These are phyloP conservation scores for Argynnis bischoffii DNA, from an alignment of 2,888 invertebrate species.

Conservation along the genomic window DNA sequence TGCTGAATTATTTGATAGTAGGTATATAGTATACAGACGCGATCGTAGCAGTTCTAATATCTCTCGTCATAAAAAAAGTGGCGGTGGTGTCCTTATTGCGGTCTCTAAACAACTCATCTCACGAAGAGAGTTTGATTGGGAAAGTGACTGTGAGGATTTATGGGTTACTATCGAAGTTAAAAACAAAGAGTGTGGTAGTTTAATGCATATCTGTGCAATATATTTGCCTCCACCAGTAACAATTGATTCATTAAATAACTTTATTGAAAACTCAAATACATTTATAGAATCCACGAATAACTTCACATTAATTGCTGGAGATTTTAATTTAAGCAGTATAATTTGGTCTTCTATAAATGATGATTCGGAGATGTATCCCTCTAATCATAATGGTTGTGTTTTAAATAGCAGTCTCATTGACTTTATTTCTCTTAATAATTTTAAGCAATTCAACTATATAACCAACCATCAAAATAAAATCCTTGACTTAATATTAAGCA, in stretches of 20 bases:
- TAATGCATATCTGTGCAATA: constrained; percentile 18
- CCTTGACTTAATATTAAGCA: constrained; percentile 23
- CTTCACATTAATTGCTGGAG: neutral
- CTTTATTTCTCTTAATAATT: constrained; percentile 4
- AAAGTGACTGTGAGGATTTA: constrained; percentile 32
- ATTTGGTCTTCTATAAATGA: constrained; percentile 7
- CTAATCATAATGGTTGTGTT: constrained; percentile 17
- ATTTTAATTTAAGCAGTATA: constrained; percentile 7
- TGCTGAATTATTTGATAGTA: constrained; percentile 28
- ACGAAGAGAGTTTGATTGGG: constrained; percentile 23
- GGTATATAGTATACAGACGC: constrained; percentile 33
- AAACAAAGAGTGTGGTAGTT: neutral
- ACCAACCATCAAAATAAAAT: constrained; percentile 23
- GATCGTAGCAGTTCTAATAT: constrained; percentile 9
- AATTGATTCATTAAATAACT: constrained; percentile 2
- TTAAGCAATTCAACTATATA: constrained; percentile 21
- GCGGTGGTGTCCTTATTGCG: constrained; percentile 39
- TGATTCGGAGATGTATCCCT: constrained; percentile 2
- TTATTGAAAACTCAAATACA: constrained; percentile 16
- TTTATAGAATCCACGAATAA: constrained; percentile 6
- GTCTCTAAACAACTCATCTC: constrained; percentile 24
- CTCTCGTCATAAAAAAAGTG: constrained; percentile 2
- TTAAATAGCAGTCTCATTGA: neutral
- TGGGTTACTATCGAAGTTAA: constrained; percentile 28
- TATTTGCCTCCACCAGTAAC: constrained; percentile 31